These are phyloP conservation scores for roundworm (Caenorhabditis elegans) DNA, from an alignment of 1,140 invertebrate genomes.

Conservation along the genomic window WBcel235 BX284606.5:5421501-5422000, in stretches of 20 bases:
- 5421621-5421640: background rate
- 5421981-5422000: constrained; percentile 50
- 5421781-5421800: constrained; percentile 44
- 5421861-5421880: too few relatives aligned
- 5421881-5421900: background rate
- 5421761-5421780: constrained; percentile 48
- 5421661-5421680: background rate
- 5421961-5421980: constrained; percentile 42
- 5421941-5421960: constrained; percentile 42
- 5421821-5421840: constrained; percentile 43
- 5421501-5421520: constrained; percentile 11
- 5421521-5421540: constrained; percentile 14
- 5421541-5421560: constrained; percentile 37
- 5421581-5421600: constrained; percentile 22
- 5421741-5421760: constrained; percentile 40
- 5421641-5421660: background rate
- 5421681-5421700: background rate
- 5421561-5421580: constrained; percentile 23
- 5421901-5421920: constrained; percentile 37
- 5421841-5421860: constrained; percentile 5
- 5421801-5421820: constrained; percentile 37
- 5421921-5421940: constrained; percentile 43
- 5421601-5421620: background rate
- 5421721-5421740: constrained; percentile 45
- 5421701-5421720: constrained; percentile 39